Percentiles rank a stretch among this genome's conserved stretches.
phyloP scores from a whole-genome alignment of 2,888 invertebrate species.

The Zhuqinia jingwanae region DNA sequence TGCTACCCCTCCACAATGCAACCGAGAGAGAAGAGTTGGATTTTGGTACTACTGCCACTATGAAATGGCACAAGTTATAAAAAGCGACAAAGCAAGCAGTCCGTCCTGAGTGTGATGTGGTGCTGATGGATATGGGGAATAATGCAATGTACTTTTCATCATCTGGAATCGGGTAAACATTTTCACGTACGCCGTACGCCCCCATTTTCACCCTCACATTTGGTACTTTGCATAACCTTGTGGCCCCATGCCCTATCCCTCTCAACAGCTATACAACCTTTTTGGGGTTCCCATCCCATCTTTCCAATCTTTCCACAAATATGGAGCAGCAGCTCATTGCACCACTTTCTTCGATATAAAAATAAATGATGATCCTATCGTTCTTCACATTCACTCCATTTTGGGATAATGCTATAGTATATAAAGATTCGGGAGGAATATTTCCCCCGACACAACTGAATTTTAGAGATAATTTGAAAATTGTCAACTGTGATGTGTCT shows the following conservation, averaged over 20 bases:
- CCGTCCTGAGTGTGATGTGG: too few relatives aligned
- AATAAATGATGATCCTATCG: neutral
- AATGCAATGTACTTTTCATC: too few relatives aligned
- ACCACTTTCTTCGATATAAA: neutral
- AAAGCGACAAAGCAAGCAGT: too few relatives aligned
- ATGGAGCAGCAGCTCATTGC: constrained; percentile 18
- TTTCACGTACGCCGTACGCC: neutral
- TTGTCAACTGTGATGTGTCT: constrained; percentile 45
- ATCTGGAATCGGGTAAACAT: too few relatives aligned
- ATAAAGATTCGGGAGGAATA: too few relatives aligned
- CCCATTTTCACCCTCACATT: constrained; percentile 26
- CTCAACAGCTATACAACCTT: neutral
- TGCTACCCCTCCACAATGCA: too few relatives aligned
- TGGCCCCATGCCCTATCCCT: constrained; percentile 20
- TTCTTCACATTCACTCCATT: neutral
- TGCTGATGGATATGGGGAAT: too few relatives aligned
- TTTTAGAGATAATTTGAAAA: constrained; percentile 73
- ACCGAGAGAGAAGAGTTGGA: too few relatives aligned
- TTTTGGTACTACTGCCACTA: too few relatives aligned
- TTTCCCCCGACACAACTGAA: constrained; percentile 52
- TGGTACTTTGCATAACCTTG: constrained; percentile 37
- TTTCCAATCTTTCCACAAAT: neutral
- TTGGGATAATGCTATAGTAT: neutral
- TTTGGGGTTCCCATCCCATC: neutral
- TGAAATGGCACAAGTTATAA: too few relatives aligned